Evolutionary conservation across 2,797 vertebrate species (phyloP), one percentile per base, ranked within the genome.

Genomic region (Ispidina picta): DNA sequence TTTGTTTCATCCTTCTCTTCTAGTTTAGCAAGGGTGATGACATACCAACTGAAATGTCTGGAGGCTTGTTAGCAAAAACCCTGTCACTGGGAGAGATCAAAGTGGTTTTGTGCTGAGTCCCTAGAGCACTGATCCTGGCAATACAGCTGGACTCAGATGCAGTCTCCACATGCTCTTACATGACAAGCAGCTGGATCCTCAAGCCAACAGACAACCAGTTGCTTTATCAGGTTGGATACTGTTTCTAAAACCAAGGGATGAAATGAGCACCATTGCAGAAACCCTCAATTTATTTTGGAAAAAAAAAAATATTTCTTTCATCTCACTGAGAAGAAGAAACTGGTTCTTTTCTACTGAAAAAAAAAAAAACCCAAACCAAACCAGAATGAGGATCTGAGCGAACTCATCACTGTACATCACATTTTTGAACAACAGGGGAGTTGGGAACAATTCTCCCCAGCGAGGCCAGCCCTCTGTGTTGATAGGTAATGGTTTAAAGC

Each of bases 31-130:
- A 86, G 92, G 96, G 95, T 96, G 95, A 97, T 97, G 95, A 97
- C 97, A 97, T 97, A 96, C 97, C 94, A 95, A 91, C 94, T 95
- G 79, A 94, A 97, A 96, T 96, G 95, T 97, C 97, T 96, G 95
- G 97, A 97, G 97, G 94, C 97, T 98, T 97, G 97, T 97, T 98
- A 97, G 97, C 96, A 95, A 97, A 97, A 97, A 85, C 95, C 83
- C 89, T 97, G 97, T 97, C 96, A 93, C 94, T 83, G 59, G 89
- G 92, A 96, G 96, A 96, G 95, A 97, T 97, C 97, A 97, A 94
- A 97, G 93, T 95, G 72, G 51, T 95, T 97, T 92, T 96, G 94
- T 94, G 88, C 83, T 54, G 77, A 75, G 95, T 97, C 97, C 96
- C 97, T 78, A 86, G 95, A 96, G 96, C 96, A 93, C 90, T 91